Conservation (phyloP, 2,797 vertebrate species). For the Urocyon cinereoargenteus region DNA sequence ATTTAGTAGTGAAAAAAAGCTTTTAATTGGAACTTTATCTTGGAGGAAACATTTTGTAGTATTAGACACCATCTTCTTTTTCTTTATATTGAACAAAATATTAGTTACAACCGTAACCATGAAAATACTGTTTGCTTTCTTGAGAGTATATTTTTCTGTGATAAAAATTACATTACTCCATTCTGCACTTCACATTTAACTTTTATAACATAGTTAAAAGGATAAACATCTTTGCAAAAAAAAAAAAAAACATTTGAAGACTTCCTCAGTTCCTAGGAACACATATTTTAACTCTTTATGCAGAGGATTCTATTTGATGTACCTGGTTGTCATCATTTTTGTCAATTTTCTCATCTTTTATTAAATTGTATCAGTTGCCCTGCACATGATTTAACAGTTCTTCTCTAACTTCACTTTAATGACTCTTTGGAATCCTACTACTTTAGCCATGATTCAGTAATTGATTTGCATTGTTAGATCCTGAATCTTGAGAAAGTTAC, state of each 20-base stretch:
- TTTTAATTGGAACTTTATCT: constrained; percentile 37
- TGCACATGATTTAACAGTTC: not conserved
- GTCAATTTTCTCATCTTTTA: not conserved
- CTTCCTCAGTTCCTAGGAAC: not conserved
- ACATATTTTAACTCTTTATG: not conserved
- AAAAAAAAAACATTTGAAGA: not conserved
- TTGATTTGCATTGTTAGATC: not conserved
- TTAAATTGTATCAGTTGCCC: not conserved
- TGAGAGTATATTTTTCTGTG: not conserved
- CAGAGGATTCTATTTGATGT: not conserved
- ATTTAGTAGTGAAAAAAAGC: not conserved
- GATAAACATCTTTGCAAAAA: constrained; percentile 32
- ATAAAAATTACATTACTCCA: not conserved
- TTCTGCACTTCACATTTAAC: not conserved
- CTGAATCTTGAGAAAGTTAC: not conserved
- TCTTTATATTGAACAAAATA: not conserved
- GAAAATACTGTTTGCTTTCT: not conserved
- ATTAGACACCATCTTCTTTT: not conserved
- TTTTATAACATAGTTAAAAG: constrained; percentile 33
- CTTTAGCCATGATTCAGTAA: not conserved
- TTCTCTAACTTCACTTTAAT: not conserved
- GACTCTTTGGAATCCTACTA: not conserved
- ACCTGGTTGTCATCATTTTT: not conserved
- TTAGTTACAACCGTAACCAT: not conserved
- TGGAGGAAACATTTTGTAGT: not conserved